A percentile compares a stretch with the other conserved stretches of the same genome.
These are phyloP conservation scores for Phymorhynchus buccinoides DNA, from an alignment of 1,140 invertebrate genomes.

Conservation along the genomic window DNA sequence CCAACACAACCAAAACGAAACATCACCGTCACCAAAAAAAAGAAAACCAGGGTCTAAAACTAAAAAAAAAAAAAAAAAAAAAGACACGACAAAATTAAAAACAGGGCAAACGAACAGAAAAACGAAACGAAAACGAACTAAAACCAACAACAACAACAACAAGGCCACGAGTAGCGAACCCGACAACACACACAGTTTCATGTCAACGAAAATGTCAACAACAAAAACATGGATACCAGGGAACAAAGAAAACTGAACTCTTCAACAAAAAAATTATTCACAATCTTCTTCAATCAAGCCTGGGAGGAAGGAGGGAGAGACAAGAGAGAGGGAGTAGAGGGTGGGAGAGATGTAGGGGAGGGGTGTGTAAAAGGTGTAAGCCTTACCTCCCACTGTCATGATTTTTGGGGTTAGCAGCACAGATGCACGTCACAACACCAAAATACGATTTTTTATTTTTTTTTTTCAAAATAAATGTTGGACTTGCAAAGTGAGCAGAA, in stretches of 20 bases:
- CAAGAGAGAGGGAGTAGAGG: not conserved
- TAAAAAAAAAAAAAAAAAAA: not conserved
- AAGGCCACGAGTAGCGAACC: not conserved
- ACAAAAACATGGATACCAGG: not conserved
- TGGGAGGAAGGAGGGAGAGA: not conserved
- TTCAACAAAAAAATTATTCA: too few species aligned
- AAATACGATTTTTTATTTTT: too few species aligned
- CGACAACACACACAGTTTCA: not conserved
- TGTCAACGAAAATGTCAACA: not conserved
- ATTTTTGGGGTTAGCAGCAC: constrained; percentile 1
- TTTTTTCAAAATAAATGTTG: too few species aligned
- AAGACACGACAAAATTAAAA: not conserved
- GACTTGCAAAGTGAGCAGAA: constrained; percentile 10
- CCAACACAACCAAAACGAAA: not conserved
- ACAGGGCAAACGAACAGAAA: not conserved
- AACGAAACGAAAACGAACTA: too few species aligned
- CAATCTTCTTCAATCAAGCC: not conserved
- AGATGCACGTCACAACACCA: constrained; percentile 2
- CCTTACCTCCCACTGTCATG: constrained; percentile 5
- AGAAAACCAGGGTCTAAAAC: not conserved
- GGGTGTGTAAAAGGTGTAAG: not conserved
- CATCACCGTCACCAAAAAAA: not conserved
- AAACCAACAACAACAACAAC: not conserved
- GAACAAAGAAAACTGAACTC: not conserved
- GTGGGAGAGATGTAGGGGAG: not conserved